A percentile compares a stretch with the other conserved stretches of the same genome.
phyloP scores from a whole-genome alignment of 2,113 vertebrate genomes.

The Cichladusa arquata region DNA sequence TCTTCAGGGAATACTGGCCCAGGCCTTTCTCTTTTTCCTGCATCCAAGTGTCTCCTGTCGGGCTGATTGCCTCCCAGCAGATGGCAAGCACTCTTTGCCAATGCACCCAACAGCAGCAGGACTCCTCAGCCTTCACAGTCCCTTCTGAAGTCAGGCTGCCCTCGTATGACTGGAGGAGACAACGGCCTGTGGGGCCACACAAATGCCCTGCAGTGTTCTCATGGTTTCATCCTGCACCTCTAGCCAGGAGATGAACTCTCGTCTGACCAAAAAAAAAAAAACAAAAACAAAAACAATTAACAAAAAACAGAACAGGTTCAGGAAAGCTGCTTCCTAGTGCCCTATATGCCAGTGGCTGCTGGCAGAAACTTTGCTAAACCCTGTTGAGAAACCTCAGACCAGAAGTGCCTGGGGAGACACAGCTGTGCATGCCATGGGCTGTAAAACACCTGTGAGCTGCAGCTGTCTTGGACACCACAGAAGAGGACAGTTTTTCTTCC shows the following conservation, averaged over 20 bases:
- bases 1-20: background rate
- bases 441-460: background rate
- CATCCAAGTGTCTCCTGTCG: background rate
- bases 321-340: background rate
- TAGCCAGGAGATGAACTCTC: background rate
- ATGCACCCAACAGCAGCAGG: background rate
- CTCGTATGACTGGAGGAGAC: fast-evolving
- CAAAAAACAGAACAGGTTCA: background rate
- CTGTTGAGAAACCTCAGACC: background rate
- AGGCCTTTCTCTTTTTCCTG: background rate
- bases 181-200: background rate
- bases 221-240: background rate
- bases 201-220: background rate
- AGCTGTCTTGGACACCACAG: background rate
- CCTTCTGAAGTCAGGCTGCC: background rate
- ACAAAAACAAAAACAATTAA: background rate
- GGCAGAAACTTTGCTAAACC: background rate
- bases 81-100: background rate
- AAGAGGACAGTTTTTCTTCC: background rate
- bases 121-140: background rate
- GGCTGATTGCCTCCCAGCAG: background rate
- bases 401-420: background rate
- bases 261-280: fast-evolving
- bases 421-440: background rate
- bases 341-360: background rate